Evolutionary conservation across 2,113 vertebrate species (phyloP).

Genomic region (Ailuropoda melanoleuca): DNA sequence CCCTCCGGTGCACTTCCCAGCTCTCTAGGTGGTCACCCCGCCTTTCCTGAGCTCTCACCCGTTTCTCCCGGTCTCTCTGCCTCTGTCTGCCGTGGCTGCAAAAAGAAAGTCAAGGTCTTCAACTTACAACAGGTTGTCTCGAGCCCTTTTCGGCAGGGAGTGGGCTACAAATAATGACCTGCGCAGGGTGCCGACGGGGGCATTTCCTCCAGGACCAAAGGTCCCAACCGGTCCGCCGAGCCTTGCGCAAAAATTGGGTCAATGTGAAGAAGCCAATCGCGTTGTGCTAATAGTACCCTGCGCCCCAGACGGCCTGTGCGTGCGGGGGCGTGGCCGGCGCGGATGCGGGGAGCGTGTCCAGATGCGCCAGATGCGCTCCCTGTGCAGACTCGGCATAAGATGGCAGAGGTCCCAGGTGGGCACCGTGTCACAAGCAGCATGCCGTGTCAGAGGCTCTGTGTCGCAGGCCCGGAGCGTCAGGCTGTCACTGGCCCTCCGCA

Average conservation of each 20-base stretch:
- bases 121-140: neutral
- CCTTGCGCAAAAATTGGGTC: neutral
- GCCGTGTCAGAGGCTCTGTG: neutral
- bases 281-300: rapidly evolving
- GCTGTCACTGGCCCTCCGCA: rapidly evolving
- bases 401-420: neutral
- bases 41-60: neutral
- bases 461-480: neutral
- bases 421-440: neutral
- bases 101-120: neutral
- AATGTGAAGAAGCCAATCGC: rapidly evolving
- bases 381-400: rapidly evolving
- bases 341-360: rapidly evolving
- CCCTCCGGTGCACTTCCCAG: neutral
- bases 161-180: neutral
- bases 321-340: rapidly evolving
- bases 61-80: neutral
- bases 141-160: neutral
- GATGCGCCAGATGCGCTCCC: neutral
- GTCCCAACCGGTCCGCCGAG: neutral
- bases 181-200: neutral
- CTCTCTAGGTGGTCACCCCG: rapidly evolving
- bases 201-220: neutral
- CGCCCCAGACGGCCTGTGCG: rapidly evolving
- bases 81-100: neutral